Evolutionary conservation across 2,113 vertebrate genomes (phyloP), one percentile per base, ranked within the genome.

Genomic region (Pungitius pungitius): DNA sequence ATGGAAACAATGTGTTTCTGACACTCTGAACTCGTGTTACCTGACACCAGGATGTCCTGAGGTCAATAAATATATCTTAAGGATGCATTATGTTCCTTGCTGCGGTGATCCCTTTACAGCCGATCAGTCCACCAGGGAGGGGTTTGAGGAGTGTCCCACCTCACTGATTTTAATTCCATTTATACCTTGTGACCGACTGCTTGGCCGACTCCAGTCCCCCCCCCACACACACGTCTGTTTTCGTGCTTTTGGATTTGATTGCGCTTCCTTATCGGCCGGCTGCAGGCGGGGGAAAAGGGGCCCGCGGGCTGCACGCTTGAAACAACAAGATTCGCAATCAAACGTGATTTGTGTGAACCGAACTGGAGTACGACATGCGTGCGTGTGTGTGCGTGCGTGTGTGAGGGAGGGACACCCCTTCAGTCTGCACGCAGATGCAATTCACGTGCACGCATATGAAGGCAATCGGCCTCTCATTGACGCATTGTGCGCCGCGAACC

Each of bases 121-220:
- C 56, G 69, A 54, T 45, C 65, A 42, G 43, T 56, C 49, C 12
- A 72, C 45, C 35, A 70, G 22, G 37, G 43, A 64, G 58, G 47
- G 55, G 27, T 64, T 74, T 27, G 66, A 62, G 83, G 70, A 77
- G 77, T 65, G 69, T 64, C 59, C 68, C 49, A 54, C 71, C 66
- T 71, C 86, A 90, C 91, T 87, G 87, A 87, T 91, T 92, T 85
- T 79, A 89, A 89, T 89, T 87, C 80, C 79, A 84, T 90, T 91
- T 88, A 88, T 82, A 81, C 83, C 75, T 79, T 64, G 67, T 73
- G 75, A 73, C 62, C 62, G 27, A 51, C 42, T 68, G 66, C 75
- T 83, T 84, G 83, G 88, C 83, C 73, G 79, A 59, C 67, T 69
- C 65, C 74, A 20, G 49, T 61, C 61, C 73, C 69, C 78, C n/a